phyloP scores from a whole-genome alignment of 2,113 vertebrate genomes.

The Guaruba guarouba region DNA sequence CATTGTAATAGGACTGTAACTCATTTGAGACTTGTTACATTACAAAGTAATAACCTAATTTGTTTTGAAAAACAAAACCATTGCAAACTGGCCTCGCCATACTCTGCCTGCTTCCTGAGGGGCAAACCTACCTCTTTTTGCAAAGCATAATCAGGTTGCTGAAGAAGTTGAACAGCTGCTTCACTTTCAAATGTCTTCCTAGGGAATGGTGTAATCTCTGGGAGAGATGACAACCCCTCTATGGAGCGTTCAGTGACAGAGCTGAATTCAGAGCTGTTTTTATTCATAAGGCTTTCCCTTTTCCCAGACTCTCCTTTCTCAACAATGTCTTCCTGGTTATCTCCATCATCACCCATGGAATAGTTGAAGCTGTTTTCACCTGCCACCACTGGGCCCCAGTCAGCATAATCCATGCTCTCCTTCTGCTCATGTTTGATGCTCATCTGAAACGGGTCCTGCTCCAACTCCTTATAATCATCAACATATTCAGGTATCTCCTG shows the following conservation, averaged over 20 bases:
- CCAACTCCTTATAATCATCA: constrained; percentile 72
- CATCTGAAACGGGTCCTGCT: constrained; percentile 58
- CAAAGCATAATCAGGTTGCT: neutral
- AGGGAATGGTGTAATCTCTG: neutral
- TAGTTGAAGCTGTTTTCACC: constrained; percentile 67
- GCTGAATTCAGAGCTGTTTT: neutral
- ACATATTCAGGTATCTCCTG: constrained; percentile 73
- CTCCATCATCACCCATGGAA: constrained; percentile 50
- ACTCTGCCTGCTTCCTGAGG: neutral
- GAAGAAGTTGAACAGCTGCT: neutral
- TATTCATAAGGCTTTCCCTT: neutral
- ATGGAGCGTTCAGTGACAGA: neutral
- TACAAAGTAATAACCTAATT: neutral
- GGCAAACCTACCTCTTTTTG: constrained; percentile 53
- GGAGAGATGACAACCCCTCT: neutral
- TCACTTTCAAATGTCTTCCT: neutral
- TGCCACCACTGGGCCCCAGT: constrained; percentile 61
- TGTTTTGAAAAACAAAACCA: neutral
- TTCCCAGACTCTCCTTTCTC: neutral
- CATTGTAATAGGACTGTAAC: neutral
- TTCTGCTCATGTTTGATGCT: constrained; percentile 43
- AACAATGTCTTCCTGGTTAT: neutral
- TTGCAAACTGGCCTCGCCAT: neutral
- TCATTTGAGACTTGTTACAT: neutral
- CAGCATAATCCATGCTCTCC: constrained; percentile 20